phyloP scores from a whole-genome alignment of 2,113 vertebrate species.

The Leptocoma aspasia region DNA sequence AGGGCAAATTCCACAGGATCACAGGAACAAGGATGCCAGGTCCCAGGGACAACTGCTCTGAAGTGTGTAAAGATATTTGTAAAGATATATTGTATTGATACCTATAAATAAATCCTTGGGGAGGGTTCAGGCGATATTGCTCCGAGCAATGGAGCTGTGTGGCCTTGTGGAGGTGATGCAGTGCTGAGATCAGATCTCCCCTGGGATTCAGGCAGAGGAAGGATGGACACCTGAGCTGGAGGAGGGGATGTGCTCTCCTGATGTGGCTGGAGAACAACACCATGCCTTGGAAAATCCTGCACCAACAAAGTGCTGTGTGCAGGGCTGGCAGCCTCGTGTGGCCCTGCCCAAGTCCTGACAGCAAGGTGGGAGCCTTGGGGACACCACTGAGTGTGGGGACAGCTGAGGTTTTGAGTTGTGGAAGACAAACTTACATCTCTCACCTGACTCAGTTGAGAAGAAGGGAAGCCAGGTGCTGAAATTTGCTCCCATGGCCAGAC shows the following conservation, averaged over 20 bases:
- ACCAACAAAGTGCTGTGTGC: accelerated
- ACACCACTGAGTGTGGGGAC: background rate
- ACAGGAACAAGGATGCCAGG: background rate
- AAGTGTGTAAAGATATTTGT: background rate
- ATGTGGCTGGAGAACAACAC: background rate
- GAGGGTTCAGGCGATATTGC: background rate
- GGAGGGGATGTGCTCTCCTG: background rate
- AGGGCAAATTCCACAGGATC: background rate
- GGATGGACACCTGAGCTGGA: background rate
- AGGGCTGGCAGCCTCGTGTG: accelerated
- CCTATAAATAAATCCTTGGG: background rate
- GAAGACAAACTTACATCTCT: background rate
- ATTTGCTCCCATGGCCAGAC: background rate
- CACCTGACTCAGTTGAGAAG: background rate
- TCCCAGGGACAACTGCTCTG: background rate
- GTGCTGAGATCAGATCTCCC: background rate
- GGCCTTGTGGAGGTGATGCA: background rate
- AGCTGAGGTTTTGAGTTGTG: background rate
- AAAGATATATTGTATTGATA: too few species aligned
- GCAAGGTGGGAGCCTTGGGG: background rate
- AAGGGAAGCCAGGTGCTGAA: background rate
- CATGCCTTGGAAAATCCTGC: background rate
- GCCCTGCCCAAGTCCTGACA: background rate
- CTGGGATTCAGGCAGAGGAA: background rate
- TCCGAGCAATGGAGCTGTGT: accelerated